Evolutionary conservation across 2,113 vertebrate species (phyloP).

Genomic region (Mastomys natalensis): DNA sequence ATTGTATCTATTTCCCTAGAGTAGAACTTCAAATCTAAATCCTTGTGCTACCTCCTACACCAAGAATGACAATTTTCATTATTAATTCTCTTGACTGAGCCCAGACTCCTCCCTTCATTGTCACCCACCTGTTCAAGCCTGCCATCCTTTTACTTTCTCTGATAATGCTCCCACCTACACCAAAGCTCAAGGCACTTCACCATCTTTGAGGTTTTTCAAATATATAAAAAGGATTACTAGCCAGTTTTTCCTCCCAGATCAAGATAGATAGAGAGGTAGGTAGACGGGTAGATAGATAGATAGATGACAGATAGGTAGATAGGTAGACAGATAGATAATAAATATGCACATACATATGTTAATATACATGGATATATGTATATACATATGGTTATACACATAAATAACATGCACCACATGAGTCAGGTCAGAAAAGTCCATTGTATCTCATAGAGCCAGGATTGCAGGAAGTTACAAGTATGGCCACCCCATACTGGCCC

Average conservation of each 20-base stretch:
- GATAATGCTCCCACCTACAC: neutral
- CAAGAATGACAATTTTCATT: neutral
- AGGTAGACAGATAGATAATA: too few species aligned
- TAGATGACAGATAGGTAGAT: too few species aligned
- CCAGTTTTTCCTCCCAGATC: neutral
- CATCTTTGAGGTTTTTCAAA: neutral
- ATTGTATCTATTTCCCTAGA: neutral
- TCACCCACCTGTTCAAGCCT: neutral
- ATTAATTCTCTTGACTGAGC: neutral
- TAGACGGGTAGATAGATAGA: too few species aligned
- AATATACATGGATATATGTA: too few species aligned
- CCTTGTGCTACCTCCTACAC: neutral
- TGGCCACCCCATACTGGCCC: neutral
- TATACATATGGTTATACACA: too few species aligned
- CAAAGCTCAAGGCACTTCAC: neutral
- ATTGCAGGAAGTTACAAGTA: neutral
- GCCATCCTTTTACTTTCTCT: neutral
- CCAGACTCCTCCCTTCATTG: neutral
- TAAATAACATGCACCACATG: neutral
- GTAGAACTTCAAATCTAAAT: constrained; percentile 54
- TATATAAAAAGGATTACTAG: neutral
- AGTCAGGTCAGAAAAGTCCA: neutral
- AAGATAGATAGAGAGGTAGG: neutral
- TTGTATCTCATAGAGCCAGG: neutral
- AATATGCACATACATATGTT: neutral